Conservation (phyloP, 2,888 invertebrate genomes). For the Acrobasis suavella region DNA sequence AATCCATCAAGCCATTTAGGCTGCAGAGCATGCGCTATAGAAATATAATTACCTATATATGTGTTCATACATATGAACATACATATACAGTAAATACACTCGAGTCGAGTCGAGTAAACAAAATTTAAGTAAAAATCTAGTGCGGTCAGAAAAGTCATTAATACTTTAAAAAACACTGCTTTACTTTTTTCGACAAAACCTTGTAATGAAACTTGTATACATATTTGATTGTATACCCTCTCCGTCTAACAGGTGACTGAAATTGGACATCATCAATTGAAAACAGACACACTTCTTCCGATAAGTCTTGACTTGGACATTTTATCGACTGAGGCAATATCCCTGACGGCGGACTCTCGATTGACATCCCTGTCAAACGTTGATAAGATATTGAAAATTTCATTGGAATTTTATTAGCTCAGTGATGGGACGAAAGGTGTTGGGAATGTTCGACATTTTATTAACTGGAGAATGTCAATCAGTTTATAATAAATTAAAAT, state of each 20-base stretch:
- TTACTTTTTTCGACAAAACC: too few relatives aligned
- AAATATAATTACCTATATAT: too few relatives aligned
- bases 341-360: constrained; percentile 1
- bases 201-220: background rate
- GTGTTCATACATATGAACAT: too few relatives aligned
- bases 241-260: constrained; percentile 12
- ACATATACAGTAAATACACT: too few relatives aligned
- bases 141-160: too few relatives aligned
- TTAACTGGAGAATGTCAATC: background rate
- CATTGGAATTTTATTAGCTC: constrained; percentile 13
- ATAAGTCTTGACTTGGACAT: constrained; percentile 12
- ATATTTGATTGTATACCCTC: background rate
- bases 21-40: too few relatives aligned
- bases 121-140: too few relatives aligned
- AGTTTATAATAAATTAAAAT: background rate
- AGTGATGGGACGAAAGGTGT: background rate
- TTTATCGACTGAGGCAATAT: constrained; percentile 11
- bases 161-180: too few relatives aligned
- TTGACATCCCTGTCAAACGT: constrained; percentile 12
- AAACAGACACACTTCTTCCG: constrained; percentile 13
- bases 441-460: background rate
- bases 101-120: too few relatives aligned
- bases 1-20: too few relatives aligned
- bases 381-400: constrained; percentile 20
- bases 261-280: constrained; percentile 27